Percentiles rank a stretch among this genome's conserved stretches.
Evolutionary conservation across 2,113 vertebrate genomes (phyloP).

Genomic region (Mus musculus): GRCm39 chrX:51141001-51141500

Average conservation of each 20-base stretch:
- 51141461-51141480: slow-evolving; percentile 63
- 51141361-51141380: slow-evolving; percentile 66
- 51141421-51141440: slow-evolving; percentile 78
- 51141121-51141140: neutral
- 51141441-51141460: slow-evolving; percentile 60
- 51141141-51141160: neutral
- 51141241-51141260: neutral
- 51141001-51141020: slow-evolving; percentile 61
- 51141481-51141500: slow-evolving; percentile 31
- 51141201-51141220: slow-evolving; percentile 49
- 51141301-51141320: slow-evolving; percentile 47
- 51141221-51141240: slow-evolving; percentile 8
- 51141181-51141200: neutral
- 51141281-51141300: slow-evolving; percentile 76
- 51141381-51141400: neutral
- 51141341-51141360: slow-evolving; percentile 65
- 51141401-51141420: slow-evolving; percentile 23
- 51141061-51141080: neutral
- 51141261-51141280: slow-evolving; percentile 50
- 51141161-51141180: neutral
- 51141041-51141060: slow-evolving; percentile 36
- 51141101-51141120: neutral
- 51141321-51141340: slow-evolving; percentile 61
- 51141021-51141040: slow-evolving; percentile 25
- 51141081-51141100: slow-evolving; percentile 9